These are phyloP conservation scores for Drosophila anomalata DNA, from an alignment of 2,888 invertebrate species.

Conservation along the genomic window DNA sequence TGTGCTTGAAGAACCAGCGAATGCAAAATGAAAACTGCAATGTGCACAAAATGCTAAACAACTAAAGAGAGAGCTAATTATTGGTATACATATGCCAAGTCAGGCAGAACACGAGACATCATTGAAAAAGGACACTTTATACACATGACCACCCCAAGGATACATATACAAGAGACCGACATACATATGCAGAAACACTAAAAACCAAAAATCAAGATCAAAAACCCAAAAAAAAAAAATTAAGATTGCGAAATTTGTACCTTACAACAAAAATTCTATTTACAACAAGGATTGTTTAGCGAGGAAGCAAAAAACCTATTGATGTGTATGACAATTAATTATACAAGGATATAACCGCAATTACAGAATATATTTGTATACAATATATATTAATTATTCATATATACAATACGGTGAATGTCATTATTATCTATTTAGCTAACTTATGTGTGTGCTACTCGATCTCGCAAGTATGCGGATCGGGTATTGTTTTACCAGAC, in stretches of 20 bases:
- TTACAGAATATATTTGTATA: slow-evolving; percentile 51
- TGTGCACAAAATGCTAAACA: slow-evolving; percentile 41
- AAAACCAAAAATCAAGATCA: background rate
- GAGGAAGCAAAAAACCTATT: slow-evolving; percentile 48
- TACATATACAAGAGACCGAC: slow-evolving; percentile 49
- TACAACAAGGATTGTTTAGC: slow-evolving; percentile 35
- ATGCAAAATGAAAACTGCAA: slow-evolving; percentile 33
- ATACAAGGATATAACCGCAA: slow-evolving; percentile 60
- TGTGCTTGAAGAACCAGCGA: slow-evolving; percentile 62
- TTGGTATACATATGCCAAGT: slow-evolving; percentile 73
- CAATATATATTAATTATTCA: slow-evolving; percentile 51
- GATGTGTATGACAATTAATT: slow-evolving; percentile 78
- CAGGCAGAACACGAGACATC: slow-evolving; percentile 30
- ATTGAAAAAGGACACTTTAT: background rate
- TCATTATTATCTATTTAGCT: slow-evolving; percentile 59
- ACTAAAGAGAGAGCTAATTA: slow-evolving; percentile 32
- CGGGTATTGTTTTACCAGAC: slow-evolving; percentile 70
- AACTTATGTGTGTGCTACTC: slow-evolving; percentile 50
- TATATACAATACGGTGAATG: slow-evolving; percentile 59
- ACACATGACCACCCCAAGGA: slow-evolving; percentile 18
- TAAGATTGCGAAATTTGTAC: slow-evolving; percentile 66
- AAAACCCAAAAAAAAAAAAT: slow-evolving; percentile 20
- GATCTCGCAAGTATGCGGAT: slow-evolving; percentile 14
- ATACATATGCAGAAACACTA: slow-evolving; percentile 32
- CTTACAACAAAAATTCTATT: slow-evolving; percentile 51